phyloP scores from a whole-genome alignment of 2,888 invertebrate genomes.

The Rhyacophila evoluta region DNA sequence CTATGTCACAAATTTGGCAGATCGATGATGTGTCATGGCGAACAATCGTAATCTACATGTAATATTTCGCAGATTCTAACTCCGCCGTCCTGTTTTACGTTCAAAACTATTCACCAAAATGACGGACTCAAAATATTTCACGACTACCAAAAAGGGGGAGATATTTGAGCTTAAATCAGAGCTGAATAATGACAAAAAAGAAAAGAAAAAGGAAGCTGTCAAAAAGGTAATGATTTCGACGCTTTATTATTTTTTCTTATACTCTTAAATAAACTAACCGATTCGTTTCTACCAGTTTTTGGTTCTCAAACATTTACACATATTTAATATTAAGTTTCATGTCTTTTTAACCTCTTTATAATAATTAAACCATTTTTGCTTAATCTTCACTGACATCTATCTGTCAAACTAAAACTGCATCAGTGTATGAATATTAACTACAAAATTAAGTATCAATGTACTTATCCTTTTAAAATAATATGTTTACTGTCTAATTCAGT shows the following conservation, averaged over 20 bases:
- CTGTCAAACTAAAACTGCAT: no score
- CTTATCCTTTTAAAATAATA: no score
- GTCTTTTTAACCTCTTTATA: no score
- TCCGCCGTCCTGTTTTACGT: not conserved
- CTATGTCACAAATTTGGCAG: slow-evolving; percentile 31
- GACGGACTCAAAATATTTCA: slow-evolving; percentile 99
- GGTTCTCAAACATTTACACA: no score
- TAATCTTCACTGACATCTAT: no score
- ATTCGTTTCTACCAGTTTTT: no score
- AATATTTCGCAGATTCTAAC: slow-evolving; percentile 5
- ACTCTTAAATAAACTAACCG: no score
- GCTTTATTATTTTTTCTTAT: not conserved
- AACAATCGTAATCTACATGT: slow-evolving; percentile 27
- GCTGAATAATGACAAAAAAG: slow-evolving; percentile 98
- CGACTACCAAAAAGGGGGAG: slow-evolving; percentile 99
- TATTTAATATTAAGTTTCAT: no score
- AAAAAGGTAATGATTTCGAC: slow-evolving; percentile 83
- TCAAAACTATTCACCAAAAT: slow-evolving; percentile 65
- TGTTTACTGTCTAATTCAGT: no score
- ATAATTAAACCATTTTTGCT: no score
- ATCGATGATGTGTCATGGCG: slow-evolving; percentile 53
- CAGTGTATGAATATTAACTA: no score
- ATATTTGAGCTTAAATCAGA: slow-evolving; percentile 99
- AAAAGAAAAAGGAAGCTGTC: slow-evolving; percentile 99
- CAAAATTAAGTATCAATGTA: no score